Conservation (phyloP, 2,113 vertebrate genomes). For the Syngnathus floridae region DNA sequence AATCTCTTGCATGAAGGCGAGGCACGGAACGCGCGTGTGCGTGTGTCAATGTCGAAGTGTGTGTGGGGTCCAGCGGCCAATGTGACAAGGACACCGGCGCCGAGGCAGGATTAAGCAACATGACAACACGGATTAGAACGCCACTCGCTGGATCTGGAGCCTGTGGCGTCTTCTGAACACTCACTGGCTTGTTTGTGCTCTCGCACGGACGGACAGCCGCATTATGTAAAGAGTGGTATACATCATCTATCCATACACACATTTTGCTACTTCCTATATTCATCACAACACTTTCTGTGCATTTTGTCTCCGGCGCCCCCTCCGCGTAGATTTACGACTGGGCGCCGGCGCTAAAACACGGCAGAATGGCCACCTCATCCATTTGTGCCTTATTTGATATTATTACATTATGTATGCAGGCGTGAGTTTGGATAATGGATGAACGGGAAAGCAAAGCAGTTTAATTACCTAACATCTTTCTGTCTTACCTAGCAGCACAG, state of each 20-base stretch:
- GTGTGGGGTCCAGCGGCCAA: slow-evolving; percentile 41
- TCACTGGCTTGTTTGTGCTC: slow-evolving; percentile 36
- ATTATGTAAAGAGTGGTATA: slow-evolving; percentile 28
- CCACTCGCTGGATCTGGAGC: slow-evolving; percentile 42
- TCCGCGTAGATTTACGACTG: slow-evolving; percentile 41
- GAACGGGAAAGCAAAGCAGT: slow-evolving; percentile 62
- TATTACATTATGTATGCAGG: slow-evolving; percentile 68
- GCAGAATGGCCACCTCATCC: slow-evolving; percentile 48
- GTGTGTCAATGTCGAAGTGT: slow-evolving; percentile 19
- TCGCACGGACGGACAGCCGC: slow-evolving; percentile 20
- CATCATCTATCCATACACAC: slow-evolving; percentile 13
- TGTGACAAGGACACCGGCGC: slow-evolving; percentile 57
- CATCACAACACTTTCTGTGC: slow-evolving; percentile 44
- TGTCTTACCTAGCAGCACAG: slow-evolving; percentile 53
- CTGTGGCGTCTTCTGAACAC: slow-evolving; percentile 57
- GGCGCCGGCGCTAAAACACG: slow-evolving; percentile 39
- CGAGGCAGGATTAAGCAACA: slow-evolving; percentile 63
- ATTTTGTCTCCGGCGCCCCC: slow-evolving; percentile 31
- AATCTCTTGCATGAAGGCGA: slow-evolving; percentile 73
- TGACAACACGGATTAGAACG: slow-evolving; percentile 67
- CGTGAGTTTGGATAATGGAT: slow-evolving; percentile 63
- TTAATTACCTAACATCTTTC: slow-evolving; percentile 67
- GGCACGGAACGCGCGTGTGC: slow-evolving; percentile 28
- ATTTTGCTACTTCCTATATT: slow-evolving; percentile 53
- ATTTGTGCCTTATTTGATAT: slow-evolving; percentile 58